A percentile compares a stretch with the other conserved stretches of the same genome.
These are phyloP conservation scores for Grallaria varia DNA, from an alignment of 2,113 vertebrate species.

Conservation along the genomic window DNA sequence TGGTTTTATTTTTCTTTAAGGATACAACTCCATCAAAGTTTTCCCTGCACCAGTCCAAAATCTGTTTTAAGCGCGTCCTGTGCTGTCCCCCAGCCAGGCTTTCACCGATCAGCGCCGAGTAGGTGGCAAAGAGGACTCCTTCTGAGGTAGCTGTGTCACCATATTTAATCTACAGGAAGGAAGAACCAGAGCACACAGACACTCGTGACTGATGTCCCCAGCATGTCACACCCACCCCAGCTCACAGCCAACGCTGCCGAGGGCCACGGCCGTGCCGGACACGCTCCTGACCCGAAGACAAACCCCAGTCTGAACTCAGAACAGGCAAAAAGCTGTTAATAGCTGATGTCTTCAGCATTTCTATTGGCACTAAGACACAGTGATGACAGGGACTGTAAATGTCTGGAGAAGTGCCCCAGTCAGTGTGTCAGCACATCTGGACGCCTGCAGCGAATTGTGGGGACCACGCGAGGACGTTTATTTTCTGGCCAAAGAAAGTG, in stretches of 20 bases:
- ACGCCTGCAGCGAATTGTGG: neutral
- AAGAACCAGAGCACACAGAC: neutral
- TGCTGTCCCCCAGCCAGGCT: slow-evolving; percentile 96
- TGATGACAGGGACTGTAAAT: neutral
- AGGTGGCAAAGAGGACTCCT: slow-evolving; percentile 96
- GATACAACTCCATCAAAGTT: slow-evolving; percentile 98
- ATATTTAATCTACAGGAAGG: slow-evolving; percentile 87
- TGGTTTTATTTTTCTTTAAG: slow-evolving; percentile 44
- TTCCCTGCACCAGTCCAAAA: slow-evolving; percentile 93
- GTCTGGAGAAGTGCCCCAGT: neutral
- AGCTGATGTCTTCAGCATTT: neutral
- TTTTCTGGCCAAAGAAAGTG: neutral
- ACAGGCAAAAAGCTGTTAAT: neutral
- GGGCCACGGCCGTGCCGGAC: neutral
- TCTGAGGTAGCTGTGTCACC: slow-evolving; percentile 99
- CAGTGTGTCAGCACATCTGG: slow-evolving; percentile 40
- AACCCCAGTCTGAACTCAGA: neutral
- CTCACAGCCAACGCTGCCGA: neutral
- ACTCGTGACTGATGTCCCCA: neutral
- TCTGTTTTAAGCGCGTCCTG: slow-evolving; percentile 91
- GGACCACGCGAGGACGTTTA: rapidly evolving
- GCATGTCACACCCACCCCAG: rapidly evolving
- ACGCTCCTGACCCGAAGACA: neutral
- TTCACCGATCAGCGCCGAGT: slow-evolving; percentile 96
- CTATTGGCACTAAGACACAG: neutral